Conservation (phyloP, 2,113 vertebrate species). For the Pangasianodon hypophthalmus region DNA sequence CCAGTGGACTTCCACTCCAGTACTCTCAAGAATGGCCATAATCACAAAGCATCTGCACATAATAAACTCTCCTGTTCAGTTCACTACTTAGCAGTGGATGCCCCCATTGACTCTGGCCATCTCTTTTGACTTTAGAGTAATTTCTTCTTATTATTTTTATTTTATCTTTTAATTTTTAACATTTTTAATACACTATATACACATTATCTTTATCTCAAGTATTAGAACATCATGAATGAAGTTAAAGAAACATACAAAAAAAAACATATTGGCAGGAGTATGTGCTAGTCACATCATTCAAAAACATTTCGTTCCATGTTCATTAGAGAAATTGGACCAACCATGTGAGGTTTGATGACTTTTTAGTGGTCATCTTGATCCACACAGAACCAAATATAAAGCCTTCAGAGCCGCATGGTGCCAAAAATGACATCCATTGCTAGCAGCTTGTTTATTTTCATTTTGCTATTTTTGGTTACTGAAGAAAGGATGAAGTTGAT, state of each 20-base stretch:
- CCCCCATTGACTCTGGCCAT: too few species aligned
- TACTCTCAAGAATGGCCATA: background rate
- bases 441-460: background rate
- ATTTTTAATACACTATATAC: background rate
- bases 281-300: background rate
- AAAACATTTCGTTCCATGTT: background rate
- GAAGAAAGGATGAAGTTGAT: background rate
- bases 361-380: background rate
- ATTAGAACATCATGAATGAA: background rate
- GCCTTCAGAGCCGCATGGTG: background rate
- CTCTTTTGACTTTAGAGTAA: background rate
- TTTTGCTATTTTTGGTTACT: background rate
- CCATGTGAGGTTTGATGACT: background rate
- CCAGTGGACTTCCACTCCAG: background rate
- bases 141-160: background rate
- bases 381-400: background rate
- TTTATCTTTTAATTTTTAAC: background rate
- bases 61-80: background rate
- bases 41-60: background rate
- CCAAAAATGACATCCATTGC: background rate
- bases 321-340: background rate
- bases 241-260: background rate
- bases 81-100: background rate
- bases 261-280: background rate
- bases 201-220: background rate